Conservation (phyloP, 2,888 invertebrate species). For the Arrhopalites spinosus region DNA sequence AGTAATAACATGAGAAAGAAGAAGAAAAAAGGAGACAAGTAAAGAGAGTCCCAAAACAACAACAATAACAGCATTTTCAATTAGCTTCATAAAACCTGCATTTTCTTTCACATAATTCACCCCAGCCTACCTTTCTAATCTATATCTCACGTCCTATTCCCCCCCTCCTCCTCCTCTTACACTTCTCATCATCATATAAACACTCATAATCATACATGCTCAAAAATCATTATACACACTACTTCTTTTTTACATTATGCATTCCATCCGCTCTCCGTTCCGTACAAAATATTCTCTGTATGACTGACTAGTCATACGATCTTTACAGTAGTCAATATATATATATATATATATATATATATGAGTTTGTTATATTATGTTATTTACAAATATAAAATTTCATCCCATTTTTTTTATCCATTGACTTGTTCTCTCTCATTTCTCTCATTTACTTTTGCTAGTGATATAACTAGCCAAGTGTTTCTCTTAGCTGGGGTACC, state of each 20-base stretch:
- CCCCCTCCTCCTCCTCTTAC: not conserved
- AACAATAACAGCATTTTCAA: constrained; percentile 32
- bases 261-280: not conserved
- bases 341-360: no score
- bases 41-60: constrained; percentile 28
- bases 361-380: not conserved
- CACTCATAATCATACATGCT: not conserved
- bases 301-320: not conserved
- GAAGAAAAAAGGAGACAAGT: not conserved
- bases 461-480: no score
- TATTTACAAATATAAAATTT: not conserved
- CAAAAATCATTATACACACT: not conserved
- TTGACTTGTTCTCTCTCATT: no score
- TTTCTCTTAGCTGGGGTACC: no score
- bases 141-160: constrained; percentile 15
- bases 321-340: not conserved
- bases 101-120: constrained; percentile 26
- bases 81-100: constrained; percentile 29
- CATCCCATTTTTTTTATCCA: no score
- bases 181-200: not conserved
- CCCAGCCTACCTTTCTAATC: constrained; percentile 32
- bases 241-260: no score
- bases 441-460: no score
- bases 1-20: not conserved
- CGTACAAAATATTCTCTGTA: not conserved